phyloP scores from a whole-genome alignment of 1,140 invertebrate species.

The Drosophila bipectinata region DNA sequence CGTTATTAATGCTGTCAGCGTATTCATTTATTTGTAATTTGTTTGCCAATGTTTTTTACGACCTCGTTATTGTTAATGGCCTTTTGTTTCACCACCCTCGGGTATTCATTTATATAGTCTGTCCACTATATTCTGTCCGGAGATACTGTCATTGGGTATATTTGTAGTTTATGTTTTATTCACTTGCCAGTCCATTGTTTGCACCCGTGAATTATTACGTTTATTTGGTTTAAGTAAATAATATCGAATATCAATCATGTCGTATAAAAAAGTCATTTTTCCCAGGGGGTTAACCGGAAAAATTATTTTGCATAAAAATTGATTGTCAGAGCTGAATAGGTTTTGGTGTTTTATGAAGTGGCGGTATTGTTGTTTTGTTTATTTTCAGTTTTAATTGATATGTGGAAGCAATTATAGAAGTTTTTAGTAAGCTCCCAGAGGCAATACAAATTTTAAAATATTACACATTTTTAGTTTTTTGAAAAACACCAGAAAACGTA shows the following conservation, averaged over 20 bases:
- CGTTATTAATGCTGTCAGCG: slow-evolving; percentile 64
- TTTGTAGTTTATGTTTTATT: slow-evolving; percentile 48
- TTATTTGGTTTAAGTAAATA: slow-evolving; percentile 39
- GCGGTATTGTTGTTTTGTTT: neutral
- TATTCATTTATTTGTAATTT: slow-evolving; percentile 57
- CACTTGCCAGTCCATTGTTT: slow-evolving; percentile 40
- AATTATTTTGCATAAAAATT: slow-evolving; percentile 21
- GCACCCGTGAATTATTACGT: slow-evolving; percentile 34
- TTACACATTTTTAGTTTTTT: neutral
- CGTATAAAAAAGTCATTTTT: slow-evolving; percentile 16
- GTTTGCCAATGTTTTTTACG: slow-evolving; percentile 33
- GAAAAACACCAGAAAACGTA: neutral
- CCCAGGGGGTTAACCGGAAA: slow-evolving; percentile 9
- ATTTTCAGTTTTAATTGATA: neutral
- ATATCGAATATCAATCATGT: slow-evolving; percentile 33
- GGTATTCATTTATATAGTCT: slow-evolving; percentile 2
- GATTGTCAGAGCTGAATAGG: neutral
- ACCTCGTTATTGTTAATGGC: slow-evolving; percentile 61
- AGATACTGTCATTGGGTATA: slow-evolving; percentile 27
- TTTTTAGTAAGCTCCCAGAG: neutral
- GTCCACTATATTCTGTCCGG: neutral
- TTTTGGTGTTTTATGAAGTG: neutral
- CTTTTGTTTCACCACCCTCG: slow-evolving; percentile 40
- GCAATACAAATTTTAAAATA: neutral
- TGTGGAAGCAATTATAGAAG: neutral